These are phyloP conservation scores for Orgyia antiqua DNA, from an alignment of 2,888 invertebrate species.

Conservation along the genomic window DNA sequence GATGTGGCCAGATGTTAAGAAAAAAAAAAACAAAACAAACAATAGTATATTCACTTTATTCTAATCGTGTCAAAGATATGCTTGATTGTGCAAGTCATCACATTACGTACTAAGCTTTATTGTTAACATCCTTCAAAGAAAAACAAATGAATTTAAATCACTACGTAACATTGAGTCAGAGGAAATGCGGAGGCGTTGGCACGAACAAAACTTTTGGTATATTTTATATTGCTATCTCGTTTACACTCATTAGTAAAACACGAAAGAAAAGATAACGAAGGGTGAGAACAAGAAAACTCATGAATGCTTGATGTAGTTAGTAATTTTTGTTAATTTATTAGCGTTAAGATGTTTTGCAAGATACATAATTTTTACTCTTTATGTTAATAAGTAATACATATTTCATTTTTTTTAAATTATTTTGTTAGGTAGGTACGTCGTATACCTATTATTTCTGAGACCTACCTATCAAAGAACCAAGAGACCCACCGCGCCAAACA, in stretches of 20 bases:
- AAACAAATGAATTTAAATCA: constrained; percentile 42
- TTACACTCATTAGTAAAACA: constrained; percentile 12
- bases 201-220: constrained; percentile 27
- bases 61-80: constrained; percentile 50
- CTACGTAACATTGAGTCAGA: constrained; percentile 27
- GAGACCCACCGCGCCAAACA: too few species aligned
- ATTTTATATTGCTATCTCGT: constrained; percentile 20
- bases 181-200: constrained; percentile 33
- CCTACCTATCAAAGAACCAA: too few species aligned
- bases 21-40: constrained; percentile 44
- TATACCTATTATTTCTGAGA: too few species aligned
- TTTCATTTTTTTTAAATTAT: too few species aligned
- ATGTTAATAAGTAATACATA: constrained; percentile 17
- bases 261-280: constrained; percentile 14
- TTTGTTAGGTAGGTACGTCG: too few species aligned
- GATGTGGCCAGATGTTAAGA: constrained; percentile 4
- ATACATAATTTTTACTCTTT: constrained; percentile 7
- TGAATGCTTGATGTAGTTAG: constrained; percentile 21
- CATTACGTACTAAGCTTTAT: constrained; percentile 42
- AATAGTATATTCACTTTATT: too few species aligned
- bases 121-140: constrained; percentile 42
- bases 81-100: constrained; percentile 48
- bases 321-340: constrained; percentile 19
- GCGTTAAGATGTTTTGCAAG: constrained; percentile 10
- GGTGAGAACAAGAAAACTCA: constrained; percentile 20